Conservation (phyloP, 2,113 vertebrate species). For the Martes martes region DNA sequence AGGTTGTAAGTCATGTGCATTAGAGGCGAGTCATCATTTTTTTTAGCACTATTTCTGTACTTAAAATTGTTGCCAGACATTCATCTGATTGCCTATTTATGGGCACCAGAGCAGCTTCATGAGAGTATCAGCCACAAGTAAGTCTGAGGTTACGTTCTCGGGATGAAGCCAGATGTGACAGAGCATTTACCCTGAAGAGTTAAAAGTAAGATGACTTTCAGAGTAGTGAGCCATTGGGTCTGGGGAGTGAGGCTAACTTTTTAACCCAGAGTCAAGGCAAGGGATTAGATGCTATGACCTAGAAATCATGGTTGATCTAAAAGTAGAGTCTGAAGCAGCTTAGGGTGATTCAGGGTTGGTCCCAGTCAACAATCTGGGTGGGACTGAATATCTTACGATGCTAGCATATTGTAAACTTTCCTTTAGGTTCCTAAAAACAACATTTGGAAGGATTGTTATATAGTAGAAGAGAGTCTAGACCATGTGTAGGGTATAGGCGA, state of each 20-base stretch:
- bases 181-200: neutral
- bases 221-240: neutral
- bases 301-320: neutral
- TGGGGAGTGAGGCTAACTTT: neutral
- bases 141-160: neutral
- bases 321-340: constrained; percentile 8
- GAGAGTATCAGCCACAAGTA: neutral
- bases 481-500: neutral
- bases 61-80: neutral
- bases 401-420: neutral
- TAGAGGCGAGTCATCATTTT: neutral
- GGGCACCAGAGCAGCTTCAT: neutral
- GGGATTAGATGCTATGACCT: neutral
- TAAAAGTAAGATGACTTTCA: neutral
- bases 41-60: neutral
- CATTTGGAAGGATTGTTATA: neutral
- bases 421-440: constrained; percentile 10
- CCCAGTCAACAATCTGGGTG: neutral
- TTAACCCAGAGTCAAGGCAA: neutral
- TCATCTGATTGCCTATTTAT: neutral
- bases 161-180: neutral
- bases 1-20: neutral
- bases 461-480: neutral
- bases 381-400: neutral
- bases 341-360: neutral